Evolutionary conservation across 2,113 vertebrate species (phyloP).

Genomic region (Athene noctua): DNA sequence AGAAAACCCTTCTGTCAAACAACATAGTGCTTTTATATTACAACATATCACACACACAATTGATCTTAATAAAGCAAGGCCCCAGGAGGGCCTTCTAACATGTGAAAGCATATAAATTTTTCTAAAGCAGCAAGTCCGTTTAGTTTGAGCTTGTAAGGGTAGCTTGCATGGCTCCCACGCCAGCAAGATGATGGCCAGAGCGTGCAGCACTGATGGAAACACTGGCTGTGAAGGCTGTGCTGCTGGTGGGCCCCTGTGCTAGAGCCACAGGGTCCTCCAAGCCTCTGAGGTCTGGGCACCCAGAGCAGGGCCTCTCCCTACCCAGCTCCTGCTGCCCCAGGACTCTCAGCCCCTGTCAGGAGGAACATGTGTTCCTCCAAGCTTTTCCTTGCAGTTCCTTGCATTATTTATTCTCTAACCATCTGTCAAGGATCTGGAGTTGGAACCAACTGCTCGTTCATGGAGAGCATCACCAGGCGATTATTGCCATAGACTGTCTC

Average conservation of each 20-base stretch:
- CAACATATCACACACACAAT: neutral
- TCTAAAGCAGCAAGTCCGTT: neutral
- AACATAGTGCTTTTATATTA: neutral
- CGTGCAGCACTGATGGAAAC: neutral
- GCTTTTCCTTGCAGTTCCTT: neutral
- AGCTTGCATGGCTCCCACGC: fast-evolving
- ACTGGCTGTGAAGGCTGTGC: neutral
- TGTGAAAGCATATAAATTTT: neutral
- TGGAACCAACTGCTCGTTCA: neutral
- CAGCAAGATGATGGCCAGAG: neutral
- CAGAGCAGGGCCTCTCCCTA: neutral
- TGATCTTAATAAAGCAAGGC: neutral
- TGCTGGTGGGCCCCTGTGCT: neutral
- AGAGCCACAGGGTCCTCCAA: neutral
- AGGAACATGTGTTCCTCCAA: neutral
- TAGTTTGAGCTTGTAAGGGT: neutral
- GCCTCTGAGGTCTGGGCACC: neutral
- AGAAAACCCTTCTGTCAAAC: neutral
- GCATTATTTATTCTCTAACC: neutral
- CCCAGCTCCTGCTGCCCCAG: neutral
- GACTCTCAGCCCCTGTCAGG: neutral
- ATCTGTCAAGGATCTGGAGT: neutral
- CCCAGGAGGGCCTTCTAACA: neutral
- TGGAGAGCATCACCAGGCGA: neutral
- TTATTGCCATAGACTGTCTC: neutral